These are phyloP conservation scores for Uloborus diversus DNA, from an alignment of 1,140 invertebrate genomes.

Conservation along the genomic window DNA sequence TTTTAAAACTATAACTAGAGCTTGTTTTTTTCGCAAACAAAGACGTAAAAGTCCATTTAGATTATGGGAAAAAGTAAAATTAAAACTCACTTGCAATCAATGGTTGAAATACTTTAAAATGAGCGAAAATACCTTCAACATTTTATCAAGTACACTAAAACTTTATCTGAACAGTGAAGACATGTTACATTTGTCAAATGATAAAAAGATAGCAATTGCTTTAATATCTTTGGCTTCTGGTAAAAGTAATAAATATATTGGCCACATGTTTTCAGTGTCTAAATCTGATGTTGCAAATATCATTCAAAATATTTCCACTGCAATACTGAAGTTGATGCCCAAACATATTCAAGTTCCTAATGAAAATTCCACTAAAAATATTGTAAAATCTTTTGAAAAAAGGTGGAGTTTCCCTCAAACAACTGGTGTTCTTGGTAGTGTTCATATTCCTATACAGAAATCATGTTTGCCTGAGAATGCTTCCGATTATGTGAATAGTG, in stretches of 20 bases:
- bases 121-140: constrained; percentile 9
- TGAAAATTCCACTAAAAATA: background rate
- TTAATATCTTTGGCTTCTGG: constrained; percentile 24
- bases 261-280: background rate
- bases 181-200: background rate
- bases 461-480: constrained; percentile 30
- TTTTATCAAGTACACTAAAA: background rate
- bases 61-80: background rate
- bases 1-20: background rate
- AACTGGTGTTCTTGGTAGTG: constrained; percentile 18
- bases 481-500: constrained; percentile 30
- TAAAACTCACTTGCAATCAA: background rate
- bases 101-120: constrained; percentile 31
- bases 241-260: constrained; percentile 8
- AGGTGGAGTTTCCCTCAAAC: constrained; percentile 33
- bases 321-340: constrained; percentile 23
- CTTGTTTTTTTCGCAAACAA: background rate
- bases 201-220: constrained; percentile 19
- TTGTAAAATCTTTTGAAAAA: constrained; percentile 9
- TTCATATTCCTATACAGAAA: constrained; percentile 12
- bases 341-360: constrained; percentile 19
- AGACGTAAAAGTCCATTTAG: background rate
- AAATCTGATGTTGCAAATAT: background rate
- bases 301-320: constrained; percentile 8
- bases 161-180: background rate